Conservation (phyloP, 2,888 invertebrate genomes). For the Gastracanthus pulcherrimus region DNA sequence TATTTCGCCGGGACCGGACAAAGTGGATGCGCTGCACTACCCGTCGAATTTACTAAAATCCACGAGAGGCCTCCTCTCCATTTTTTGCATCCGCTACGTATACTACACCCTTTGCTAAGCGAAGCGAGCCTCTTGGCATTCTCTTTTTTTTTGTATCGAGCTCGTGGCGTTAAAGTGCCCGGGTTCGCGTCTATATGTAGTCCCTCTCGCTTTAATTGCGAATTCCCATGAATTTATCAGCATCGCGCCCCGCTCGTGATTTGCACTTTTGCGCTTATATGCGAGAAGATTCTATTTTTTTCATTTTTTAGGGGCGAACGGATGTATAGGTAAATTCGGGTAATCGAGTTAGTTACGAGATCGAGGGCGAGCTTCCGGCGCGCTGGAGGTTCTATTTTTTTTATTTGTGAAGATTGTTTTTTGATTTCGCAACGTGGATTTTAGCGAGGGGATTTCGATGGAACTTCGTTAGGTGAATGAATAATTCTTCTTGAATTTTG, state of each 20-base stretch:
- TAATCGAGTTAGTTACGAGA: too few species aligned
- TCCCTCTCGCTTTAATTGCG: constrained; percentile 16
- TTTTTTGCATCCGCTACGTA: constrained; percentile 9
- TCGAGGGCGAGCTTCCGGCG: too few species aligned
- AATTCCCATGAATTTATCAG: constrained; percentile 38
- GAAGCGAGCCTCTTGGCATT: background rate
- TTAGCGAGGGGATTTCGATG: too few species aligned
- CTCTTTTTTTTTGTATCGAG: background rate
- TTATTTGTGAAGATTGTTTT: background rate
- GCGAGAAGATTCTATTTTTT: background rate
- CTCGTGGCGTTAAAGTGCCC: constrained; percentile 11
- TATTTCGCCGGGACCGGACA: constrained; percentile 16
- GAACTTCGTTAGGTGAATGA: too few species aligned
- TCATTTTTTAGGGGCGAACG: too few species aligned
- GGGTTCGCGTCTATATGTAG: too few species aligned
- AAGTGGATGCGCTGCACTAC: constrained; percentile 12
- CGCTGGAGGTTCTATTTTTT: too few species aligned
- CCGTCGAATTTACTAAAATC: constrained; percentile 41
- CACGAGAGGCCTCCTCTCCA: background rate
- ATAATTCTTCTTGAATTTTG: too few species aligned
- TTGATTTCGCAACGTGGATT: too few species aligned
- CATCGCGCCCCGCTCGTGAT: constrained; percentile 29
- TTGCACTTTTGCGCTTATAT: constrained; percentile 35
- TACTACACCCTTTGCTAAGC: background rate
- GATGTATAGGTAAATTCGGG: too few species aligned